Base-by-base conservation (phyloP, 2,113 vertebrate genomes). In the Sapayoa aenigma region DNA sequence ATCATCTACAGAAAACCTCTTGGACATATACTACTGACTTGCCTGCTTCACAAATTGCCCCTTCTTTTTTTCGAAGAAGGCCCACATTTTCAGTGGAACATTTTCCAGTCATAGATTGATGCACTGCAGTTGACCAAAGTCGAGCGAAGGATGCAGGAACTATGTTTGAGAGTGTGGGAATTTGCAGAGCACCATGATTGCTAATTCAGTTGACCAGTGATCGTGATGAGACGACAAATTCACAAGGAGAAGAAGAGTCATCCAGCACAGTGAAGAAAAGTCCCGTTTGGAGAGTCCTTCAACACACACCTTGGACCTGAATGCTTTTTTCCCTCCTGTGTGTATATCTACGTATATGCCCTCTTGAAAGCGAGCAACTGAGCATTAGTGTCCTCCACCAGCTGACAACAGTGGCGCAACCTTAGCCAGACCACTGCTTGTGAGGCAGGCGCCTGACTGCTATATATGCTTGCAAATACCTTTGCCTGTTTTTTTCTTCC, bases 361-460 rank as follows among this genome's bases (percentile, higher is more conserved):
- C 68, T 84, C 28, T 78, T 91, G 58, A 58, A 75, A 89, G 52
- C 47, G 50, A 80, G 69, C 84, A 85, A 65, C 77, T 91, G 86
- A 89, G 76, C 24, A 4, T 69, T 56, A 5, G 18, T 82, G 73
- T 94, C 82, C 86, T 90, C 80, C 16, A 4, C 67, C 59, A 42
- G 72, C 58, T 84, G 86, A 89, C 59, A 68, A 33, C 75, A 92
- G 93, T 22, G 16, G 47, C 50, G 87, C 95, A 95, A 79, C 79
- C 78, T 95, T 93, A 91, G 74, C 89, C 97, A 91, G 82, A 89
- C 50, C 83, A 39, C 67, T 74, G 62, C 87, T 90, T 65, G 78
- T 65, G 92, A 75, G 87, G 81, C 89, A 89, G 92, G 91, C 75
- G 49, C 67, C 96, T 93, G 94, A 66, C 74, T 87, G 69, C 94